A percentile compares a stretch with the other conserved stretches of the same genome.
phyloP scores from a whole-genome alignment of 2,797 vertebrate genomes.

The Gila robusta region DNA sequence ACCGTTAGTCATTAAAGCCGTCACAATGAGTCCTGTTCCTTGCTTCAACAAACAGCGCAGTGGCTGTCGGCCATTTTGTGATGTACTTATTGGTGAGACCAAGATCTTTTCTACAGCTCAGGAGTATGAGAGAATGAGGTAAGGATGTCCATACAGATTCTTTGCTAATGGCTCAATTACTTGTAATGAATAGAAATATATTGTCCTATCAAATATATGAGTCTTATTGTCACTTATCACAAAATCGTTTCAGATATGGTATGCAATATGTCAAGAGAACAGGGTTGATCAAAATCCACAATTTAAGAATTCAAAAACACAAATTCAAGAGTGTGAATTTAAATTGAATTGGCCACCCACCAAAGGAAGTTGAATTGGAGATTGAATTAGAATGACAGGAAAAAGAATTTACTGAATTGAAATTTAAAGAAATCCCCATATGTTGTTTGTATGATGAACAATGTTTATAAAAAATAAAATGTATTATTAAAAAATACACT shows the following conservation, averaged over 20 bases:
- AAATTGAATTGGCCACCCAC: background rate
- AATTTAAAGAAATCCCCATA: no score
- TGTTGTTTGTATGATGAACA: background rate
- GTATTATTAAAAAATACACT: background rate
- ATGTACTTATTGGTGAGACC: constrained; percentile 95
- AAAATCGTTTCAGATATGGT: background rate
- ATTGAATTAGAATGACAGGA: no score
- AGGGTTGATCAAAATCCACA: background rate
- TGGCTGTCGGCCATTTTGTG: constrained; percentile 97
- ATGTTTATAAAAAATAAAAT: background rate
- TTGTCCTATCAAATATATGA: background rate
- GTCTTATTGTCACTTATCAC: background rate
- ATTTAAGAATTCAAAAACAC: background rate
- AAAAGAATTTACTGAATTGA: background rate
- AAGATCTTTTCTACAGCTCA: constrained; percentile 94
- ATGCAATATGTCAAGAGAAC: background rate
- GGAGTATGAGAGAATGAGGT: constrained; percentile 99
- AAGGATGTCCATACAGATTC: background rate
- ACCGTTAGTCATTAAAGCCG: constrained; percentile 89
- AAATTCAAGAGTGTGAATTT: background rate
- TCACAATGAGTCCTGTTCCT: constrained; percentile 92
- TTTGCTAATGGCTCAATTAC: background rate
- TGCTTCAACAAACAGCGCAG: constrained; percentile 99
- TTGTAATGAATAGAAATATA: background rate
- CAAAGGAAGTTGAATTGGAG: background rate